Evolutionary conservation across 2,888 invertebrate genomes (phyloP), one percentile per base, ranked within the genome.

Genomic region (Pedicia rivosa): DNA sequence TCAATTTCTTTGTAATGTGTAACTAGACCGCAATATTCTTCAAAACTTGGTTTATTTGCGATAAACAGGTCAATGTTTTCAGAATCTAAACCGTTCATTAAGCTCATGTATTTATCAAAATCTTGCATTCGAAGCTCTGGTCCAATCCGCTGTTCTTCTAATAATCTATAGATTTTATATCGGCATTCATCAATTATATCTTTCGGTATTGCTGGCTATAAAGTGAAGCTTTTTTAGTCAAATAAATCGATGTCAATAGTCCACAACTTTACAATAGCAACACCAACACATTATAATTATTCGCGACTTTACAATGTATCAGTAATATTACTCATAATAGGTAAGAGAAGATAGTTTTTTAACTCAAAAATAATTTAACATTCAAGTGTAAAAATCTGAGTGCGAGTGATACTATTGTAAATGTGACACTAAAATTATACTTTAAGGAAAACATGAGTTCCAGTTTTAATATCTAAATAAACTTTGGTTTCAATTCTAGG

Each of bases 401-500:
- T n/a, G n/a, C n/a, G n/a, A n/a, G n/a, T n/a, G n/a, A n/a, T n/a
- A n/a, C n/a, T n/a, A n/a, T n/a, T n/a, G n/a, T n/a, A n/a, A n/a
- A n/a, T n/a, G n/a, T n/a, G n/a, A n/a, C n/a, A n/a, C n/a, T n/a
- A n/a, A n/a, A n/a, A n/a, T n/a, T n/a, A n/a, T n/a, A n/a, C n/a
- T 6, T 51, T 54, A 2, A 62, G 43, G 22, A 41, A 45, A 4
- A 43, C 15, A 35, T 54, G 50, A 7, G 45, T 48, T 1, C 49
- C 48, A 5, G 53, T 47, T 27, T 50, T 48, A 0, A 55, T 36
- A 44, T 61, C 59, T 3, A 55, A 54, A 24, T 57, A 56, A 2
- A 84, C 60, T 48, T 79, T 70, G 2, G 75, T 78, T 59, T 94
- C 91, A 28, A 92, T 66, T 37, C 86, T 67, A 2, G 87, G 83